Evolutionary conservation across 2,113 vertebrate species (phyloP).

Genomic region (Girardinichthys multiradiatus): DNA sequence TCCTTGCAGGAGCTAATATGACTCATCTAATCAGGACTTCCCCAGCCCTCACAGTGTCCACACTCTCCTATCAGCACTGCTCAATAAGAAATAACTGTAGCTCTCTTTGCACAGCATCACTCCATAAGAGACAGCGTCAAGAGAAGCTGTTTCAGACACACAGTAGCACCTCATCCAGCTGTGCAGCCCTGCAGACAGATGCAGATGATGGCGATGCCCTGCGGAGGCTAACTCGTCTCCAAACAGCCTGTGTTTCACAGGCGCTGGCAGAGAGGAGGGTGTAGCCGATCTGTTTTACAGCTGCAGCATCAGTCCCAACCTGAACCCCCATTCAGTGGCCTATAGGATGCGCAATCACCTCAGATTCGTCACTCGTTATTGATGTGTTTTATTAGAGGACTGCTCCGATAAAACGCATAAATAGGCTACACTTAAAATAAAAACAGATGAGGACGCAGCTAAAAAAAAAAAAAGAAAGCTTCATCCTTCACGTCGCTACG

Average conservation of each 20-base stretch:
- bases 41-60: slow-evolving; percentile 10
- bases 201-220: slow-evolving; percentile 42
- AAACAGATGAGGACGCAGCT: background rate
- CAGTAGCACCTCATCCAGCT: slow-evolving; percentile 52
- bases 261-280: slow-evolving; percentile 3
- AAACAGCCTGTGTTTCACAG: slow-evolving; percentile 22
- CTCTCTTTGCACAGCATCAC: slow-evolving; percentile 17
- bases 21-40: slow-evolving; percentile 29
- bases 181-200: slow-evolving; percentile 38
- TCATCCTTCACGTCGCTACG: slow-evolving; percentile 33
- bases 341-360: slow-evolving; percentile 4
- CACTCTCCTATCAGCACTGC: slow-evolving; percentile 29
- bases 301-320: slow-evolving; percentile 41
- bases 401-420: background rate
- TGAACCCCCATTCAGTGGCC: background rate
- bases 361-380: background rate
- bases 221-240: slow-evolving; percentile 4
- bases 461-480: slow-evolving; percentile 22
- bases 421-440: background rate
- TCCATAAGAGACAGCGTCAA: slow-evolving; percentile 29
- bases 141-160: slow-evolving; percentile 18
- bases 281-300: slow-evolving; percentile 37
- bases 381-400: background rate
- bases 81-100: slow-evolving; percentile 50
- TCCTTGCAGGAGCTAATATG: slow-evolving; percentile 26